A percentile compares a stretch with the other conserved stretches of the same genome.
Conservation (phyloP, 2,113 vertebrate species). For the Epinephelus cyanopodus region DNA sequence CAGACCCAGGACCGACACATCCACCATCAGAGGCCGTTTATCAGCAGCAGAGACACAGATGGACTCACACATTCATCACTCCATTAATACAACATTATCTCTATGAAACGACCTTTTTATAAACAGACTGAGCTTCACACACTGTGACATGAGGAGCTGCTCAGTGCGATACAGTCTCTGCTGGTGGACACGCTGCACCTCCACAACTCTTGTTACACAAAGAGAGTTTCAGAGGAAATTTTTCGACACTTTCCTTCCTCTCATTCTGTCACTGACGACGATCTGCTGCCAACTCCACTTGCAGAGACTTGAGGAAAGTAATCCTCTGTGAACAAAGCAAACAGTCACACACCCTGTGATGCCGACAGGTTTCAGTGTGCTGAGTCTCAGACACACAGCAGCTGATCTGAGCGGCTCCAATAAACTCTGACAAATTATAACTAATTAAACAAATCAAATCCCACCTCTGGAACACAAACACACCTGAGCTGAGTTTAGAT, state of each 20-base stretch:
- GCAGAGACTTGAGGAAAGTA: background rate
- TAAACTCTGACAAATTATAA: too few relatives aligned
- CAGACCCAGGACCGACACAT: constrained; percentile 17
- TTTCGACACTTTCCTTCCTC: background rate
- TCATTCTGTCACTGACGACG: background rate
- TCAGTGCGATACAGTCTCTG: background rate
- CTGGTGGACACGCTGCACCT: background rate
- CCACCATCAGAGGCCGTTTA: constrained; percentile 23
- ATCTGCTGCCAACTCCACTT: background rate
- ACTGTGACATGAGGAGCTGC: background rate
- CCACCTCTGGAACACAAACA: too few relatives aligned
- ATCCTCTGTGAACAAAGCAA: background rate
- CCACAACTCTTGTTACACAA: background rate
- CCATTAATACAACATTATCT: constrained; percentile 9
- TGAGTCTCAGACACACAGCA: too few relatives aligned
- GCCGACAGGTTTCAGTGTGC: too few relatives aligned
- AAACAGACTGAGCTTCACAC: background rate
- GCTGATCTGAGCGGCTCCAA: too few relatives aligned
- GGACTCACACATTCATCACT: constrained; percentile 29
- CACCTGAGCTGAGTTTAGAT: too few relatives aligned
- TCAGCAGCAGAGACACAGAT: background rate
- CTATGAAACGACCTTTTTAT: background rate
- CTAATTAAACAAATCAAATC: too few relatives aligned
- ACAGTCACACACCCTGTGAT: background rate
- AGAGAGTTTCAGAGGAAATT: background rate